Percentiles rank a stretch among this genome's conserved stretches.
These are phyloP conservation scores for Syngnathus typhle DNA, from an alignment of 2,113 vertebrate species.

Conservation along the genomic window DNA sequence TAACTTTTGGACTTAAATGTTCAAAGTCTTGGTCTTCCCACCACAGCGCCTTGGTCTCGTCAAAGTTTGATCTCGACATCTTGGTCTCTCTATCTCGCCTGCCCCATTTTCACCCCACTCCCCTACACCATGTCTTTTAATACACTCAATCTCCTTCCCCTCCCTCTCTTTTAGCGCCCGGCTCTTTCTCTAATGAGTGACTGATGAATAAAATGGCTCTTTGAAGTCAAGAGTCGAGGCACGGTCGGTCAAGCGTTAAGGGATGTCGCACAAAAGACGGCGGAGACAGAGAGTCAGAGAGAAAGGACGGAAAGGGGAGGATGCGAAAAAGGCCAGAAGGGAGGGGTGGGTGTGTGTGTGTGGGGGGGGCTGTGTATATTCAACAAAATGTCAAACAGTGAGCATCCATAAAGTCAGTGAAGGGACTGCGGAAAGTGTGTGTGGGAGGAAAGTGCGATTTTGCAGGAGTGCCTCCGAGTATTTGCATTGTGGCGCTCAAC, in stretches of 20 bases:
- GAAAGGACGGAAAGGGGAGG: constrained; percentile 25
- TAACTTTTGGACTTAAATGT: neutral
- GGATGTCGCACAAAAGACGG: constrained; percentile 58
- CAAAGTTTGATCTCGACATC: neutral
- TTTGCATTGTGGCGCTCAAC: constrained; percentile 42
- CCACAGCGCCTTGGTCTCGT: neutral
- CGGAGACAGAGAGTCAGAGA: constrained; percentile 18
- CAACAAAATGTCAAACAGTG: constrained; percentile 49
- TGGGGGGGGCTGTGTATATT: constrained; percentile 29
- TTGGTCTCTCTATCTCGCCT: constrained; percentile 34
- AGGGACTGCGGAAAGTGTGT: constrained; percentile 21
- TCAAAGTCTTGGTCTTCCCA: neutral
- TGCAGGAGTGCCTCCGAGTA: constrained; percentile 33
- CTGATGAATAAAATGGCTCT: constrained; percentile 70
- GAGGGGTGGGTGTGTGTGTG: neutral
- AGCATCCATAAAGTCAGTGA: constrained; percentile 53
- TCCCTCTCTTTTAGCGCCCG: constrained; percentile 57
- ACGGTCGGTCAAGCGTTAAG: constrained; percentile 66
- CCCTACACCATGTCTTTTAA: constrained; percentile 25
- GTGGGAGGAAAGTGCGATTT: constrained; percentile 24
- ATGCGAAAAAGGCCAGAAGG: constrained; percentile 11
- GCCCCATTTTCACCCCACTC: constrained; percentile 55
- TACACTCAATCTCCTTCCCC: constrained; percentile 57
- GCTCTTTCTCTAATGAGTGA: constrained; percentile 61
- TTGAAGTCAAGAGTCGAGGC: constrained; percentile 73